phyloP scores from a whole-genome alignment of 2,888 invertebrate genomes.

The Taenaris catops region DNA sequence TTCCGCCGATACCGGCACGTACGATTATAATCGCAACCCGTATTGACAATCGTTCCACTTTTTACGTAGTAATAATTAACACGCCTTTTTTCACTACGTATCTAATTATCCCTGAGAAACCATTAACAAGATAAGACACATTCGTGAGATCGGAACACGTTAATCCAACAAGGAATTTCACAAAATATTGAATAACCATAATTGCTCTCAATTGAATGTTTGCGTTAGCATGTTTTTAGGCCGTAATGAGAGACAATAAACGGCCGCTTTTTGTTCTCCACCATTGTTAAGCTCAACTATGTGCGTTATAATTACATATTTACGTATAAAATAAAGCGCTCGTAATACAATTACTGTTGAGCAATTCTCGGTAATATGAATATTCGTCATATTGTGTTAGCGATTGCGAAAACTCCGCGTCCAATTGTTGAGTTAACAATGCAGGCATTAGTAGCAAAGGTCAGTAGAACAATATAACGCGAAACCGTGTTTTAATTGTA shows the following conservation, averaged over 20 bases:
- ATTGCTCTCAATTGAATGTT: slow-evolving; percentile 44
- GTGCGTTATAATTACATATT: slow-evolving; percentile 64
- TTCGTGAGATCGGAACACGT: slow-evolving; percentile 32
- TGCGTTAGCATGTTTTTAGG: slow-evolving; percentile 50
- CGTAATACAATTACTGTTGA: slow-evolving; percentile 69
- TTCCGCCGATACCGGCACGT: slow-evolving; percentile 13
- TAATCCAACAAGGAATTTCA: slow-evolving; percentile 41
- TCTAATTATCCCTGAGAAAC: slow-evolving; percentile 56
- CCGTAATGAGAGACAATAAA: slow-evolving; percentile 64
- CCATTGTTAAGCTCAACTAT: slow-evolving; percentile 65
- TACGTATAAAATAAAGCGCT: slow-evolving; percentile 60
- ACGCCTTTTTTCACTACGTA: slow-evolving; percentile 48
- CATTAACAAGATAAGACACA: slow-evolving; percentile 34
- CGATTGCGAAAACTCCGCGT: slow-evolving; percentile 52
- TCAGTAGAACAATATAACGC: slow-evolving; percentile 40
- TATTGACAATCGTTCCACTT: slow-evolving; percentile 28
- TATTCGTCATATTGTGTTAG: slow-evolving; percentile 31
- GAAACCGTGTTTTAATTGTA: slow-evolving; percentile 29
- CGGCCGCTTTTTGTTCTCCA: slow-evolving; percentile 56
- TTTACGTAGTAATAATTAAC: slow-evolving; percentile 36
- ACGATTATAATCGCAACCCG: slow-evolving; percentile 14
- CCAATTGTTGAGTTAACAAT: slow-evolving; percentile 49
- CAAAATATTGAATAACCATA: slow-evolving; percentile 66
- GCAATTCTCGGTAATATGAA: slow-evolving; percentile 54
- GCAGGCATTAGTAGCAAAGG: slow-evolving; percentile 46